Conservation (phyloP, 2,797 vertebrate species). For the Neoniphon sammara region DNA sequence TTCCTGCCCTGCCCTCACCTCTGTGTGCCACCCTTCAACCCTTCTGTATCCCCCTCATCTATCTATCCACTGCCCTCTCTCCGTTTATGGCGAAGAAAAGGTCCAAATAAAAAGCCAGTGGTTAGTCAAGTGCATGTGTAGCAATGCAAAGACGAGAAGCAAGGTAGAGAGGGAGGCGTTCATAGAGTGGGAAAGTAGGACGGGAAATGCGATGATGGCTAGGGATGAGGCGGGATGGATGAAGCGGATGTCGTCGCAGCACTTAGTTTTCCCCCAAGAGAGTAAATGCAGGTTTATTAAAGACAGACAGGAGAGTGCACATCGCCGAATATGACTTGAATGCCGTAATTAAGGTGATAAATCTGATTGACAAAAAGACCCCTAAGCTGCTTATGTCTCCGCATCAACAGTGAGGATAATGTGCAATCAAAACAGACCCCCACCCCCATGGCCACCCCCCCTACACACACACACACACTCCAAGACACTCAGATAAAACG, state of each 20-base stretch:
- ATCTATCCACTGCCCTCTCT: not conserved
- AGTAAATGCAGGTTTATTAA: constrained; percentile 58
- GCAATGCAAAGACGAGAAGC: not conserved
- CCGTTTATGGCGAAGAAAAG: too few species aligned
- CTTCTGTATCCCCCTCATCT: not conserved
- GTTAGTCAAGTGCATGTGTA: not conserved
- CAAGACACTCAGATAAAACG: constrained; percentile 24
- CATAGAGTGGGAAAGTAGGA: not conserved
- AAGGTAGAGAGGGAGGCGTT: too few species aligned
- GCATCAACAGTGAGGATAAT: constrained; percentile 62
- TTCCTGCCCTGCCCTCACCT: constrained; percentile 9
- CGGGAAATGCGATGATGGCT: not conserved
- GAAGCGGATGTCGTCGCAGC: constrained; percentile 46
- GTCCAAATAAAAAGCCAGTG: constrained; percentile 16
- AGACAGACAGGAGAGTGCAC: constrained; percentile 28
- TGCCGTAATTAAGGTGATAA: constrained; percentile 77
- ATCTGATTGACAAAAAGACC: constrained; percentile 73
- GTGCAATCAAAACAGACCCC: constrained; percentile 48
- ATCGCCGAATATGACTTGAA: constrained; percentile 57
- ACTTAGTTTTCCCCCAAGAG: constrained; percentile 55
- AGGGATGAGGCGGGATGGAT: constrained; percentile 46
- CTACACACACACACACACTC: constrained; percentile 62
- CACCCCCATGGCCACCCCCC: not conserved
- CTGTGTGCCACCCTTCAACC: not conserved
- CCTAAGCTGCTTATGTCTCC: constrained; percentile 71